Conservation (phyloP, 2,888 invertebrate genomes). For the Gastracanthus pulcherrimus region DNA sequence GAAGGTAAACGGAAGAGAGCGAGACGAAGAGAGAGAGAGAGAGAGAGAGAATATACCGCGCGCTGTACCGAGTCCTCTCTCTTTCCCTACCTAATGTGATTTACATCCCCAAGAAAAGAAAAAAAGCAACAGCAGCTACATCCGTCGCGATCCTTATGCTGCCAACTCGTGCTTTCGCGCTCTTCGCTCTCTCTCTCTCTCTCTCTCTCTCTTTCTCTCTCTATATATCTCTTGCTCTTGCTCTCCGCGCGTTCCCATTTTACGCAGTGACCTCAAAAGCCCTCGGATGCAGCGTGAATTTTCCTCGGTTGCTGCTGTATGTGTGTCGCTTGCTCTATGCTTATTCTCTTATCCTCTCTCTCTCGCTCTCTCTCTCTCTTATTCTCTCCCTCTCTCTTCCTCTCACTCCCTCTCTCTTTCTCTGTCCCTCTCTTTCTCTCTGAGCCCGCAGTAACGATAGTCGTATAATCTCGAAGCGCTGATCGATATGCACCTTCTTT, state of each 20-base stretch:
- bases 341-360: slow-evolving; percentile 7
- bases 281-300: background rate
- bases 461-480: slow-evolving; percentile 13
- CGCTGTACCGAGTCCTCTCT: background rate
- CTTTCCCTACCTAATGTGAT: slow-evolving; percentile 16
- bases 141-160: background rate
- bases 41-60: slow-evolving; percentile 12
- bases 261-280: slow-evolving; percentile 22
- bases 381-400: no score
- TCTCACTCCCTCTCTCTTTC: no score
- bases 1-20: slow-evolving; percentile 39
- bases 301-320: background rate
- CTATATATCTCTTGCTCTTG: background rate
- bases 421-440: no score
- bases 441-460: background rate
- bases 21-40: slow-evolving; percentile 9
- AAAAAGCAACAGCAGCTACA: background rate
- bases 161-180: background rate
- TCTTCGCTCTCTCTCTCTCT: background rate
- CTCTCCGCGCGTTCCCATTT: background rate
- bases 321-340: background rate
- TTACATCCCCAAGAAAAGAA: slow-evolving; percentile 29
- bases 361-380: no score
- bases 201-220: background rate
- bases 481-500: slow-evolving; percentile 27